Evolutionary conservation across 2,797 vertebrate genomes (phyloP), one percentile per base, ranked within the genome.

Genomic region (Cyprinella venusta): DNA sequence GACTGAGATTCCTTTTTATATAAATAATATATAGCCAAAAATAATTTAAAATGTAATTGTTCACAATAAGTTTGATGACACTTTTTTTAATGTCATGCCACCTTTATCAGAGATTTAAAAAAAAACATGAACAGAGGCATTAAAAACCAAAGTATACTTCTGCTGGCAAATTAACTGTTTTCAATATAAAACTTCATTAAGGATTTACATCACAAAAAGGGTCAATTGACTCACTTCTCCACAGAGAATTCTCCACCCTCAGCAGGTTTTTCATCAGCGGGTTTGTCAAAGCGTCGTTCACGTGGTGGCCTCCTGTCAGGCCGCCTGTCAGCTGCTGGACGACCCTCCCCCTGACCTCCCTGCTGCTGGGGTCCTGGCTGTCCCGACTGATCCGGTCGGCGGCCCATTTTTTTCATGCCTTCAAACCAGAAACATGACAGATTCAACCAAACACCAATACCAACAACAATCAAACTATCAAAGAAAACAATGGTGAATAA

Each of bases 161-260:
- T 26, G 30, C 15, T 79, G 15, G 30, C 16, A 5, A 30, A 79
- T 38, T 38, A 36, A 36, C 36, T 6, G 7, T 16, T n/a, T 61
- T 52, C 6, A 24, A 38, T 38, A 24, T 2, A 40, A 71, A 81
- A 36, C 40, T 10, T 64, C 1, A 0, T 19, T 24, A 72, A 81
- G 5, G 33, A 48, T 48, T 40, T 24, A 40, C 21, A 8, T 26
- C 8, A 76, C 54, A 76, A 69, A 82, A 16, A 70, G 15, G 42
- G 45, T 50, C 24, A 36, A 54, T 26, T 13, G 48, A 93, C 95
- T 97, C 92, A 98, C 98, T 97, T 98, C 83, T 99, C 98, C 87
- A 97, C 96, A 5, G 98, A 98, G 91, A 98, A 98, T 82, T 99
- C 97, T 69, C 96, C 97, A 69, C 96, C 96, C 93, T 99, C 98